A percentile compares a stretch with the other conserved stretches of the same genome.
Evolutionary conservation across 2,888 invertebrate genomes (phyloP).

Genomic region (Drosophila mulleri): DNA sequence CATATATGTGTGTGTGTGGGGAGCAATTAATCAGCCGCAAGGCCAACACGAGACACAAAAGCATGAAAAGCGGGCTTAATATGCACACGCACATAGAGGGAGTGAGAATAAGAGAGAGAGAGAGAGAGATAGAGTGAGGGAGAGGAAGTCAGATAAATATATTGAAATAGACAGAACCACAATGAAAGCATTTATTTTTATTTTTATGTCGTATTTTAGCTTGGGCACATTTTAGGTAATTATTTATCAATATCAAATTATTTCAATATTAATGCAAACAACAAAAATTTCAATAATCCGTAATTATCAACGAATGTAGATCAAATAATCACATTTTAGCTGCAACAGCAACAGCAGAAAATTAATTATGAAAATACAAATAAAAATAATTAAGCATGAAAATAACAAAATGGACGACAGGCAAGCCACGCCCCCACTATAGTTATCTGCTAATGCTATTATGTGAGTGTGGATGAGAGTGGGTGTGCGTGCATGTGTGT

Average conservation of each 20-base stretch:
- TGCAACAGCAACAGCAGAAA: slow-evolving; percentile 45
- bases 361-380: slow-evolving; percentile 75
- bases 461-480: not conserved
- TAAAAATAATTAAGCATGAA: slow-evolving; percentile 64
- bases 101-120: not conserved
- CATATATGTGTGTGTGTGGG: slow-evolving; percentile 6
- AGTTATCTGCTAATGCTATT: not conserved
- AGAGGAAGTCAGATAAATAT: not conserved
- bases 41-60: slow-evolving; percentile 22
- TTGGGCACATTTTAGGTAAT: slow-evolving; percentile 54
- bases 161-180: slow-evolving; percentile 15
- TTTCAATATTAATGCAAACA: slow-evolving; percentile 77
- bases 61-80: slow-evolving; percentile 5
- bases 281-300: slow-evolving; percentile 77
- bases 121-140: not conserved
- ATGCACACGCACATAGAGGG: not conserved
- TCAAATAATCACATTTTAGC: slow-evolving; percentile 75
- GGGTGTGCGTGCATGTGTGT: slow-evolving; percentile 1
- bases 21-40: slow-evolving; percentile 18
- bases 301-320: slow-evolving; percentile 75
- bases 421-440: not conserved
- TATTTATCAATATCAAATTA: slow-evolving; percentile 72
- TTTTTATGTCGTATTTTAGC: slow-evolving; percentile 32
- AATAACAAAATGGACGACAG: slow-evolving; percentile 48
- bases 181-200: slow-evolving; percentile 57